These are phyloP conservation scores for Rhyzopertha dominica DNA, from an alignment of 1,140 invertebrate species.

Conservation along the genomic window DNA sequence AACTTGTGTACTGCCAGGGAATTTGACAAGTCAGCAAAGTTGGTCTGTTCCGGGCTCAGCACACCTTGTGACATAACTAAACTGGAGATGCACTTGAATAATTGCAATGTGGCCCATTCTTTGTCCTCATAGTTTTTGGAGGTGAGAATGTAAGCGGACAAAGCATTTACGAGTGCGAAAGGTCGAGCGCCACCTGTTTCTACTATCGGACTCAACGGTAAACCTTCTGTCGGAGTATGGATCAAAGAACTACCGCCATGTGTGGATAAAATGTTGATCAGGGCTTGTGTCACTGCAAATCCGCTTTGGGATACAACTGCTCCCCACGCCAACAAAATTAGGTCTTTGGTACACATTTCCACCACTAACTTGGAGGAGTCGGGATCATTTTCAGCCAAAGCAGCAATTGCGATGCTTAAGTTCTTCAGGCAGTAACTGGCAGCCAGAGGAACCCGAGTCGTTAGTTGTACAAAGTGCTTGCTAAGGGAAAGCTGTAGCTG, in stretches of 20 bases:
- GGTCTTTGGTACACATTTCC: slow-evolving; percentile 58
- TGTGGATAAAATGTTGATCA: slow-evolving; percentile 54
- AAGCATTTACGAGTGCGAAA: slow-evolving; percentile 57
- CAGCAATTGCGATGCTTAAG: slow-evolving; percentile 54
- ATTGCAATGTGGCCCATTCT: slow-evolving; percentile 59
- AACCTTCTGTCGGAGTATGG: slow-evolving; percentile 43
- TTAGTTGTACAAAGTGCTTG: slow-evolving; percentile 31
- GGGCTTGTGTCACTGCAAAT: slow-evolving; percentile 58
- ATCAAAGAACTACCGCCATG: slow-evolving; percentile 46
- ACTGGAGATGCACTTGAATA: slow-evolving; percentile 46
- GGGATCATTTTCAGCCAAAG: slow-evolving; percentile 53
- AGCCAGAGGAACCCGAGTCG: slow-evolving; percentile 32
- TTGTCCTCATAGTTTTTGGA: slow-evolving; percentile 40
- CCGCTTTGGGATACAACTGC: slow-evolving; percentile 30
- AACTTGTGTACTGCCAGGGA: slow-evolving; percentile 46
- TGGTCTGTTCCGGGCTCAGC: slow-evolving; percentile 38
- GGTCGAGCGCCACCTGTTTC: slow-evolving; percentile 40
- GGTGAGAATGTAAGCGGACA: slow-evolving; percentile 53
- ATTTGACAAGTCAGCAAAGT: slow-evolving; percentile 48
- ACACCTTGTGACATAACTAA: slow-evolving; percentile 35
- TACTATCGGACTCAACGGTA: slow-evolving; percentile 14
- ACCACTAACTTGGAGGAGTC: slow-evolving; percentile 54
- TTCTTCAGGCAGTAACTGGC: slow-evolving; percentile 48
- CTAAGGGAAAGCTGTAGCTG: slow-evolving; percentile 20
- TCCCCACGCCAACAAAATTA: slow-evolving; percentile 44